Percentiles rank a stretch among this genome's conserved stretches.
phyloP scores from a whole-genome alignment of 2,888 invertebrate genomes.

The Dastarcus helophoroides region DNA sequence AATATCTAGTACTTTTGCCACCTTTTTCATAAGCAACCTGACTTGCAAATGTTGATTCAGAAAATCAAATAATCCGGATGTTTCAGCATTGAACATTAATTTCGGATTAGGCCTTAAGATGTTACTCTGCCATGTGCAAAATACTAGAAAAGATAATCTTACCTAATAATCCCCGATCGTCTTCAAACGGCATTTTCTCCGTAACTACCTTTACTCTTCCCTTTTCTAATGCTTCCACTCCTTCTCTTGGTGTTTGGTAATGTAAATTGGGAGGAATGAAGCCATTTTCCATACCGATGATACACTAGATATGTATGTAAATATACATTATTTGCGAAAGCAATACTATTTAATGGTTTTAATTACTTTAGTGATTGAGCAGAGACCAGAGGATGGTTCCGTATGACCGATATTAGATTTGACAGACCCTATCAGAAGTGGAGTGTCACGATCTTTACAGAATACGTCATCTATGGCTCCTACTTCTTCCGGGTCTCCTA shows the following conservation, averaged over 20 bases:
- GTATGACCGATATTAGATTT: slow-evolving; percentile 92
- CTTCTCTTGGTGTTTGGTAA: slow-evolving; percentile 40
- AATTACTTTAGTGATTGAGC: slow-evolving; percentile 75
- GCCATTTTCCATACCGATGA: slow-evolving; percentile 44
- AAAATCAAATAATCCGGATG: no score
- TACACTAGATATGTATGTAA: slow-evolving; percentile 37
- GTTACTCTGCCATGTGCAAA: no score
- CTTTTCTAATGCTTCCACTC: slow-evolving; percentile 49
- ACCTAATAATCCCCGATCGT: slow-evolving; percentile 60
- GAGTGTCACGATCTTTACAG: slow-evolving; percentile 54
- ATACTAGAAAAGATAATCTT: no score
- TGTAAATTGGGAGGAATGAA: slow-evolving; percentile 78
- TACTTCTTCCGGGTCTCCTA: slow-evolving; percentile 88
- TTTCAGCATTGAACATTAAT: no score
- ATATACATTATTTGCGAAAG: slow-evolving; percentile 73
- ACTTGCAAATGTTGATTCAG: no score
- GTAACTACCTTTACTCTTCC: slow-evolving; percentile 61
- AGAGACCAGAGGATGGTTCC: slow-evolving; percentile 75
- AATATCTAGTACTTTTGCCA: no score
- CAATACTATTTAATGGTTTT: slow-evolving; percentile 43
- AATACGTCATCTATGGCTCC: slow-evolving; percentile 70
- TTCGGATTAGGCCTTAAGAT: no score
- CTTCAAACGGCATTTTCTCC: slow-evolving; percentile 51
- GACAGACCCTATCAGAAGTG: slow-evolving; percentile 76
- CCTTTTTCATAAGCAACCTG: no score